phyloP scores from a whole-genome alignment of 2,797 vertebrate species.

The Periophthalmus magnuspinnatus region DNA sequence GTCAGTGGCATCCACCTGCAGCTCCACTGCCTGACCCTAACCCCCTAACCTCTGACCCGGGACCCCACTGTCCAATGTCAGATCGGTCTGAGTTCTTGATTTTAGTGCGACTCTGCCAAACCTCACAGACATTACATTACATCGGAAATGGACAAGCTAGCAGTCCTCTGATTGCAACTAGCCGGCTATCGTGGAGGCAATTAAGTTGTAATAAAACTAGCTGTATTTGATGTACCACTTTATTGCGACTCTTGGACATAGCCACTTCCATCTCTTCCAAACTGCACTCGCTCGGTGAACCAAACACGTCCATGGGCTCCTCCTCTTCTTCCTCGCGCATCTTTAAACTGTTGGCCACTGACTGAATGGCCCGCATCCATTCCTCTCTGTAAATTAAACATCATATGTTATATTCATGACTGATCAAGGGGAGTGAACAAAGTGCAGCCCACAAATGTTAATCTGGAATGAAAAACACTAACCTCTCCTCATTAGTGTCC shows the following conservation, averaged over 20 bases:
- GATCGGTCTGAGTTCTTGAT: too few species aligned
- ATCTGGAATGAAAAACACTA: background rate
- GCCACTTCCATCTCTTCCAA: slow-evolving; percentile 87
- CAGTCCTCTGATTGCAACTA: too few species aligned
- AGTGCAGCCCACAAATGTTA: background rate
- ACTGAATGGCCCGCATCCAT: slow-evolving; percentile 88
- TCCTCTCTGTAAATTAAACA: slow-evolving; percentile 76
- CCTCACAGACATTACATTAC: too few species aligned
- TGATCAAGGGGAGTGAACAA: background rate
- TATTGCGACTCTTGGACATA: slow-evolving; percentile 75
- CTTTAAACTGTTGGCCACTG: slow-evolving; percentile 86
- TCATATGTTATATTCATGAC: background rate
- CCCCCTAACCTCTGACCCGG: too few species aligned
- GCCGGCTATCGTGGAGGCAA: too few species aligned
- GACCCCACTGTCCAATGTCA: too few species aligned
- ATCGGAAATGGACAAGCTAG: too few species aligned
- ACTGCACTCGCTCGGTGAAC: slow-evolving; percentile 73
- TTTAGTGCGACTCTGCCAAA: too few species aligned
- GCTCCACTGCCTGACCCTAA: too few species aligned
- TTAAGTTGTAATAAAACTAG: background rate
- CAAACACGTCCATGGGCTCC: slow-evolving; percentile 79
- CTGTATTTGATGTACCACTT: slow-evolving; percentile 76
- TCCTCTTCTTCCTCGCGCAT: slow-evolving; percentile 72
- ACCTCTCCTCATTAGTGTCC: slow-evolving; percentile 85
- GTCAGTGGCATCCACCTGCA: too few species aligned